Base-by-base conservation (phyloP, 2,113 vertebrate genomes). In the Tetrax tetrax region DNA sequence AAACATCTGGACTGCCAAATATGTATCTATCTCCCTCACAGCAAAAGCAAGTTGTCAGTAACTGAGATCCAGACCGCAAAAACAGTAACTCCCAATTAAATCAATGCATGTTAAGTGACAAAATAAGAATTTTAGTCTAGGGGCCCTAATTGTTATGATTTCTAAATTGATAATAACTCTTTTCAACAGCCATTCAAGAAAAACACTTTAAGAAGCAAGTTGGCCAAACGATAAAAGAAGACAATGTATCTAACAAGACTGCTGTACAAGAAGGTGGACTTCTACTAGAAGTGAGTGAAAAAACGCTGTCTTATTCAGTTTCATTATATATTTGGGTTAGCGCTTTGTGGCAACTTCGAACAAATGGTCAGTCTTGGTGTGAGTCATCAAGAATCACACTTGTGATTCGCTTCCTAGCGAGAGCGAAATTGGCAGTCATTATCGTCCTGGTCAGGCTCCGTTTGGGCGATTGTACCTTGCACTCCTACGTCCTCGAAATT, bases 231-330 rank as follows among this genome's bases (percentile, higher is more conserved):
- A 97, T 98, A 70, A 98, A 98, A 95, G 98, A 98, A 64, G 95
- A 97, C 45, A 54, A 80, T 35, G 74, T 95, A 7, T 45, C 82
- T 71, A 95, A 92, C 90, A 97, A 95, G 71, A 83, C 94, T 59
- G 14, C 89, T 3, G 90, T 98, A 89, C 98, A 98, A 90, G 99
- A 99, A 97, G 99, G 98, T 94, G 97, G 98, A 96, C 98, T 99
- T 84, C 97, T 99, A n/a, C 98, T 99, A 90, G 99, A 99, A 97
- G 99, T 99, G 98, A 98, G 98, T 98, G 87, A 83, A 89, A 93
- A 96, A 91, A 84, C 2, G 3, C 38, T 75, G 15, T 14, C 31
- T 81, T 72, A 59, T 51, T 27, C n/a, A 43, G 7, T 69, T 81
- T 47, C 61, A 29, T 64, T 21, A 23, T 38, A 29, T 45, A 31